Base-by-base conservation (phyloP, 2,113 vertebrate genomes). In the Myotis davidii region DNA sequence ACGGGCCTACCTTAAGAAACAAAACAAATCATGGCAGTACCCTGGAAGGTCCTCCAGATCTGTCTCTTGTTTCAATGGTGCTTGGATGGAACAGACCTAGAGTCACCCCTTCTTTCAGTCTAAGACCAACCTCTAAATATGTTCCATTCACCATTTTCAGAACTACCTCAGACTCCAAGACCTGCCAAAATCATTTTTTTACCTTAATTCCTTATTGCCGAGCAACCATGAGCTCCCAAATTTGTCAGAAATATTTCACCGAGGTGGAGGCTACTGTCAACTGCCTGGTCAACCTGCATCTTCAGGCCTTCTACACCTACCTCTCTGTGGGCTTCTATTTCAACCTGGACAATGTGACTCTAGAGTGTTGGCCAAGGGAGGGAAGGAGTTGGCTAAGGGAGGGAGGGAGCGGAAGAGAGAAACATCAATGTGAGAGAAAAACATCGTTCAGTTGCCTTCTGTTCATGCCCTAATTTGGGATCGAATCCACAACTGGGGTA, bases 321-420 rank as follows among this genome's bases (percentile, higher is more conserved):
- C 70, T 73, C 70, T 73, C 37, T 73, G 2, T 42, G 65, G 70
- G 23, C 39, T 73, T 42, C 37, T 73, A 27, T 73, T 42, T 42
- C 5, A 25, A 45, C 25, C 10, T 23, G 11, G 12, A 34, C 16
- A 61, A 99, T 73, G 98, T 99, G 77, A 98, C 98, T 7, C 98
- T 99, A 5, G 56, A 94, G n/a, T n/a, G 82, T 50, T 69, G 42
- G 42, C 61, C 37, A 73, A 42, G 13, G 59, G 5, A 64, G 27
- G 11, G 29, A 65, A 29, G 64, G 64, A 65, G 82, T 50, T 69
- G 42, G 42, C 61, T 23, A 73, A 42, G 13, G 59, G 5, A 64
- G 27, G 11, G 29, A 65, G 64, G 64, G 64, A 65, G 29, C 16
- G 29, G 13, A 32, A 17, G 13, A 32, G 12, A 65, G 29, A 65